Base-by-base conservation (phyloP, 37 sponge, comb jelly and placozoan genomes). In the Geodia barretti region DNA sequence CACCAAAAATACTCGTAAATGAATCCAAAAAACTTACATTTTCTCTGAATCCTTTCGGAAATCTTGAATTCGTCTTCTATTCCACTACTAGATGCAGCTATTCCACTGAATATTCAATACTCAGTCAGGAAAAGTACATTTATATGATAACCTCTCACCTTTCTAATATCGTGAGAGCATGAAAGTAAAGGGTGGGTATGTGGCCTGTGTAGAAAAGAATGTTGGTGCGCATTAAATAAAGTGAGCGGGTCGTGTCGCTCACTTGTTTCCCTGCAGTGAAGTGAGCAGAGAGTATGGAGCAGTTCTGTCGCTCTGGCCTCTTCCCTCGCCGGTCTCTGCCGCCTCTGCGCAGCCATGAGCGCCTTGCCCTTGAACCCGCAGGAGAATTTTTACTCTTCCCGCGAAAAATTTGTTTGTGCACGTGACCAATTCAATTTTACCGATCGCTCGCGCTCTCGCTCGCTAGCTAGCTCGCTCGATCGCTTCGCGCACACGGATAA, bases 11-110 rank as follows among this genome's bases (percentile, higher is more conserved):
- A n/a, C n/a, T n/a, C n/a, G n/a, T n/a, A n/a, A n/a, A n/a, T n/a
- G n/a, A n/a, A n/a, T n/a, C n/a, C n/a, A n/a, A n/a, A n/a, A n/a
- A n/a, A n/a, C 93, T 74, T 62, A 93, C 93, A 79, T 82, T 78
- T 85, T 76, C 86, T 93, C 58, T 93, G 90, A n/a, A 93, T 86
- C 42, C 86, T 81, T 47, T 93, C 90, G 24, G 83, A 86, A 4
- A 93, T 34, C 36, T 75, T 26, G 42, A 85, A 77, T 43, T 89
- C 93, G 64, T 89, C 84, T 73, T 38, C 24, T 23, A 83, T 39
- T 37, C 73, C 64, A 42, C 54, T 42, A 30, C 20, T n/a, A 24
- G 42, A 24, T 67, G 66, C 37, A 8, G 8, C 35, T 65, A 73
- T 28, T 42, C 21, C 30, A 9, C 20, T n/a, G 34, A 31, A 64